A percentile compares a stretch with the other conserved stretches of the same genome.
Evolutionary conservation across 1,140 invertebrate species (phyloP).

Genomic region (Drosophila sproati): DNA sequence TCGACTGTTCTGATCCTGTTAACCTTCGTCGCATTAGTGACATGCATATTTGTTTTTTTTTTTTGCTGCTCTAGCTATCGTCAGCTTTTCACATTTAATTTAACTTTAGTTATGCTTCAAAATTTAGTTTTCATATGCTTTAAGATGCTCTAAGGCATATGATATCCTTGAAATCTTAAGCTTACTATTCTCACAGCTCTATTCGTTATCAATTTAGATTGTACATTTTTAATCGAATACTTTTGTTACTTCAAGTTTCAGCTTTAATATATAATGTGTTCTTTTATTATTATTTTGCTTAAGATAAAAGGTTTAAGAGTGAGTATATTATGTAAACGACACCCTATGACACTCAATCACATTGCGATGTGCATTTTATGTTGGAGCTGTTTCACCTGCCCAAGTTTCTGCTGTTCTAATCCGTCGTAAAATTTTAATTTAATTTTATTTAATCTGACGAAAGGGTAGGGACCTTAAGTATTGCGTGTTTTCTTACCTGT

Average conservation of each 20-base stretch:
- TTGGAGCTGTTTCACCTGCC: neutral
- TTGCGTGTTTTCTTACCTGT: slow-evolving; percentile 81
- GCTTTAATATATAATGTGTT: slow-evolving; percentile 5
- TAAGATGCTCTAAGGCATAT: neutral
- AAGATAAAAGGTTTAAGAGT: neutral
- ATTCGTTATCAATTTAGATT: slow-evolving; percentile 4
- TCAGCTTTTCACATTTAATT: slow-evolving; percentile 41
- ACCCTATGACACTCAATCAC: no score
- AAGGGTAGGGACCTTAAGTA: slow-evolving; percentile 14
- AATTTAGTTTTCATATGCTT: slow-evolving; percentile 21
- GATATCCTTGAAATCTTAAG: neutral
- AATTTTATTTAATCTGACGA: slow-evolving; percentile 1
- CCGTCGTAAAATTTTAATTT: slow-evolving; percentile 23
- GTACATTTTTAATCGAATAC: slow-evolving; percentile 19
- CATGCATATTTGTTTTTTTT: slow-evolving; percentile 5
- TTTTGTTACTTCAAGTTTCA: neutral
- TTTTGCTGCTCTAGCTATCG: no score
- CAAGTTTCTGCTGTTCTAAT: neutral
- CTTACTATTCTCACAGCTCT: neutral
- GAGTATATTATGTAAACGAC: neutral
- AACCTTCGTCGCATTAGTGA: slow-evolving; percentile 26
- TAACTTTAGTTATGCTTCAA: slow-evolving; percentile 46
- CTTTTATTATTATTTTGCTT: no score
- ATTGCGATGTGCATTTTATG: neutral
- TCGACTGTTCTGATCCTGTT: slow-evolving; percentile 36